A percentile compares a stretch with the other conserved stretches of the same genome.
phyloP scores from a whole-genome alignment of 1,140 invertebrate species.

The Dufourea novaeangliae region DNA sequence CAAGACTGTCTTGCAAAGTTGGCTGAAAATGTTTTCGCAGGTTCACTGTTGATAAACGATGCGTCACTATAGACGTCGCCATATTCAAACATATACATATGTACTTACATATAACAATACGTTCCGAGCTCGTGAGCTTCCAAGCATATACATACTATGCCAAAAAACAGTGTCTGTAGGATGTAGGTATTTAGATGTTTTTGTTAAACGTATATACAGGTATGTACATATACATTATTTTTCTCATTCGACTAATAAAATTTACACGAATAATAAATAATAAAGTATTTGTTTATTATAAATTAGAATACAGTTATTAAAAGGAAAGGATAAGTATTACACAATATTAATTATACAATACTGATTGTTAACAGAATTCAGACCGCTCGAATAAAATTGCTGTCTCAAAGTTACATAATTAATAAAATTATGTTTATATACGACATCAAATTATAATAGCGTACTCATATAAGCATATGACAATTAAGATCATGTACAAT shows the following conservation, averaged over 20 bases:
- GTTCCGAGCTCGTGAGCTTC: too few relatives aligned
- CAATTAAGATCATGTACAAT: not conserved
- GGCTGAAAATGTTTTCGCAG: slow-evolving; percentile 3
- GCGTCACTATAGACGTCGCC: slow-evolving; percentile 41
- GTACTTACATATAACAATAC: not conserved
- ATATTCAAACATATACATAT: slow-evolving; percentile 41
- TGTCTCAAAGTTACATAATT: not conserved
- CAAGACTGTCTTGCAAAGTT: not conserved
- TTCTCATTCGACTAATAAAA: not conserved
- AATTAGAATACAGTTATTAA: slow-evolving; percentile 60
- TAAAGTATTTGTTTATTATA: slow-evolving; percentile 46
- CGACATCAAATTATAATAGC: not conserved
- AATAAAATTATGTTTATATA: slow-evolving; percentile 17
- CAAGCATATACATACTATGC: not conserved
- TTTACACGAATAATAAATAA: slow-evolving; percentile 19
- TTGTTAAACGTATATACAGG: too few relatives aligned
- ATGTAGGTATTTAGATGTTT: too few relatives aligned
- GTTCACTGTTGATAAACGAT: slow-evolving; percentile 11
- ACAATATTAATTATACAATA: slow-evolving; percentile 62
- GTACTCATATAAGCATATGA: not conserved
- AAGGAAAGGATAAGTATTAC: slow-evolving; percentile 57
- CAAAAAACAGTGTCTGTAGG: too few relatives aligned
- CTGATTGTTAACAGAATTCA: slow-evolving; percentile 31
- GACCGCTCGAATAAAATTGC: slow-evolving; percentile 28
- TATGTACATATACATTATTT: too few relatives aligned